phyloP scores from a whole-genome alignment of 2,113 vertebrate species.

The Parotia lawesii region DNA sequence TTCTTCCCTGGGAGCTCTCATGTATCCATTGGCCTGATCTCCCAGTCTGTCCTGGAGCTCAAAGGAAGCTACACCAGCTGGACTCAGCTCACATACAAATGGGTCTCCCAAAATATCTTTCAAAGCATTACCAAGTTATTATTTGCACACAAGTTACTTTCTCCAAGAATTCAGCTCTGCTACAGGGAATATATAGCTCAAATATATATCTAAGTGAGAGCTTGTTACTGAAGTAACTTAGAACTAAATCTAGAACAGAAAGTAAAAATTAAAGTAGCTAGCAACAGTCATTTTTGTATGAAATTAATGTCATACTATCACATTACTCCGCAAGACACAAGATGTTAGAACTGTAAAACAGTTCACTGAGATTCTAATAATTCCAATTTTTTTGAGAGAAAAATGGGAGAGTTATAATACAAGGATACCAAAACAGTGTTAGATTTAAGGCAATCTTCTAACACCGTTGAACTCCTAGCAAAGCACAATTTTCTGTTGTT shows the following conservation, averaged over 20 bases:
- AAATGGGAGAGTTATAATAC: not conserved
- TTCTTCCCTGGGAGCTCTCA: not conserved
- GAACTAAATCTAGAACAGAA: not conserved
- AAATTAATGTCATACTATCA: not conserved
- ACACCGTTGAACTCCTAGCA: not conserved
- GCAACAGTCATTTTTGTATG: not conserved
- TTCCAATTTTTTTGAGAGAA: not conserved
- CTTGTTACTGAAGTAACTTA: not conserved
- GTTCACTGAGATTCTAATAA: not conserved
- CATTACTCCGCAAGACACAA: not conserved
- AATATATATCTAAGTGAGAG: not conserved
- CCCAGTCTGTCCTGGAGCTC: not conserved
- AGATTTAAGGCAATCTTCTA: not conserved
- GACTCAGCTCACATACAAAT: not conserved
- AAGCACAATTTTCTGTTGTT: not conserved
- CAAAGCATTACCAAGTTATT: not conserved
- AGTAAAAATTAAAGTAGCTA: not conserved
- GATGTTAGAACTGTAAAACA: not conserved
- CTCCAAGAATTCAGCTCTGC: not conserved
- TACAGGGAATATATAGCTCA: not conserved
- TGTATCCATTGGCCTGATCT: not conserved
- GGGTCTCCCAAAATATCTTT: not conserved
- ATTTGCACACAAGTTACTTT: not conserved
- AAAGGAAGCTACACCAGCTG: not conserved
- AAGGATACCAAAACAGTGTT: not conserved